Conservation (phyloP, 1,140 invertebrate species). For the Drosophila orosa region DNA sequence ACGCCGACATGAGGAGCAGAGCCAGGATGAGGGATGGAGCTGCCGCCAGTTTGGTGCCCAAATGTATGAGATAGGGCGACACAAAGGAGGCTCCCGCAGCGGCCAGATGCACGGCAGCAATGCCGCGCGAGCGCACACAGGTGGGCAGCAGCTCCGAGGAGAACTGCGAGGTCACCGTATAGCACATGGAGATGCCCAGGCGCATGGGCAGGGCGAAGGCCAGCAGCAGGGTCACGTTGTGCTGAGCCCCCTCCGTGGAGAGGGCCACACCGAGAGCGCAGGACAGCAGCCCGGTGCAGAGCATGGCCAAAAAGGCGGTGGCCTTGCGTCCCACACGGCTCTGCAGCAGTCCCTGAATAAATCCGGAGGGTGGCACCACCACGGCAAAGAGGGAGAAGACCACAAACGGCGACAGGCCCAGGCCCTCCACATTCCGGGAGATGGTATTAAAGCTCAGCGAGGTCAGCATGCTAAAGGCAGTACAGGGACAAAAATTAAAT, state of each 20-base stretch:
- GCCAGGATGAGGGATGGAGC: constrained; percentile 62
- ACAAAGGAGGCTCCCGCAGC: constrained; percentile 63
- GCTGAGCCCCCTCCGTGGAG: constrained; percentile 42
- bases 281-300: constrained; percentile 68
- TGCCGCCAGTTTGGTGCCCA: constrained; percentile 57
- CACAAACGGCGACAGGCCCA: constrained; percentile 69
- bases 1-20: constrained; percentile 37
- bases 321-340: constrained; percentile 66
- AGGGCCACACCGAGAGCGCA: constrained; percentile 67
- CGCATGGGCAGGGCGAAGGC: constrained; percentile 67
- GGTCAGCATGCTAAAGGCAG: constrained; percentile 62
- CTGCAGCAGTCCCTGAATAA: constrained; percentile 64
- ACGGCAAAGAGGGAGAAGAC: constrained; percentile 71
- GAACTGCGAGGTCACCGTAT: constrained; percentile 65
- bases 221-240: constrained; percentile 57
- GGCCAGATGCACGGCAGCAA: constrained; percentile 61
- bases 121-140: constrained; percentile 65
- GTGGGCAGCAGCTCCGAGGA: constrained; percentile 68
- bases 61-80: constrained; percentile 67
- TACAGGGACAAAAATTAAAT: neutral
- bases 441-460: constrained; percentile 69
- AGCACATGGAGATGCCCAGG: constrained; percentile 70
- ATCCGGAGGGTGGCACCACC: constrained; percentile 60
- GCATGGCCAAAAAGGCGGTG: constrained; percentile 58
- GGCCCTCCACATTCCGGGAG: constrained; percentile 64